Evolutionary conservation across 2,113 vertebrate genomes (phyloP).

Genomic region (Semnornis frantzii): DNA sequence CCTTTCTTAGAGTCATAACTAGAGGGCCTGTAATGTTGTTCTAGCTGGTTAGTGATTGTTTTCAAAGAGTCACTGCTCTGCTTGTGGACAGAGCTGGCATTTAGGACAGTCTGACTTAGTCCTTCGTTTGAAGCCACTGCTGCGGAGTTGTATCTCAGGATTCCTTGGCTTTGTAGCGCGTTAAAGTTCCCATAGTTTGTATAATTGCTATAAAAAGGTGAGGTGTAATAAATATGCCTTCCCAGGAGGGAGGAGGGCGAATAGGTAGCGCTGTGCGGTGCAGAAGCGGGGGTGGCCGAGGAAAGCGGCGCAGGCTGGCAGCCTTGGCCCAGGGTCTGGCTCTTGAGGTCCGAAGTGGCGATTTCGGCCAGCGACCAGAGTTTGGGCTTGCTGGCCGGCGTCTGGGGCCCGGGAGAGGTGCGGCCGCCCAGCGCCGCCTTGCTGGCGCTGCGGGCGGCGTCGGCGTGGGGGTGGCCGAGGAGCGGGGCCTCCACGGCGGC

Average conservation of each 20-base stretch:
- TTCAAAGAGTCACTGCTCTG: conserved; percentile 88
- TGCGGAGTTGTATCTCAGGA: conserved; percentile 90
- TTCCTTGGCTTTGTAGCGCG: conserved; percentile 93
- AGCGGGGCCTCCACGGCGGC: conserved; percentile 88
- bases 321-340: conserved; percentile 80
- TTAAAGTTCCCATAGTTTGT: conserved; percentile 98
- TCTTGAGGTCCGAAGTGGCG: conserved; percentile 96
- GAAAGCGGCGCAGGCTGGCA: conserved; percentile 81
- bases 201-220: conserved; percentile 98
- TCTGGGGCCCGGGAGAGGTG: conserved; percentile 81
- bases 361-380: conserved; percentile 98
- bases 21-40: conserved; percentile 88
- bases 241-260: conserved; percentile 91
- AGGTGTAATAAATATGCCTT: conserved; percentile 97
- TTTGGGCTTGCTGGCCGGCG: conserved; percentile 88
- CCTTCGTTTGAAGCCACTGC: conserved; percentile 84
- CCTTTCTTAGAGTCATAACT: conserved; percentile 95
- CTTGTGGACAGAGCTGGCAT: conserved; percentile 81
- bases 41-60: conserved; percentile 84
- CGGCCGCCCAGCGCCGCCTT: conserved; percentile 84
- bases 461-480: conserved; percentile 82
- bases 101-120: conserved; percentile 81
- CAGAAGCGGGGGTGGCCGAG: conserved; percentile 79
- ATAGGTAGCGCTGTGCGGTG: conserved; percentile 87
- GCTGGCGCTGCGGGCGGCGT: conserved; percentile 77